Conservation (phyloP, 2,113 vertebrate genomes). For the Tricholaema leucomelas region DNA sequence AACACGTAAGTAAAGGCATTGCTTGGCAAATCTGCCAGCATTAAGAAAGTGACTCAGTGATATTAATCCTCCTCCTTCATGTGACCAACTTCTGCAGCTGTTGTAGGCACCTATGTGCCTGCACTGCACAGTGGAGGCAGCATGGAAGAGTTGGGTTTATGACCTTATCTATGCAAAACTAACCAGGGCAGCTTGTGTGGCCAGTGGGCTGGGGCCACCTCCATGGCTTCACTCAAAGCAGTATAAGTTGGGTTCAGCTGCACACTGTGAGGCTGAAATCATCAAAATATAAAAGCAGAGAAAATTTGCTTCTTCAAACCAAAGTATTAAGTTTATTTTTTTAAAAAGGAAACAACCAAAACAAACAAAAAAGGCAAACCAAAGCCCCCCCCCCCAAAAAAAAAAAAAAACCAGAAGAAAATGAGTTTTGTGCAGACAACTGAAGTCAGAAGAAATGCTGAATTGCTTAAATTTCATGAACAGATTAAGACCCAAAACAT, state of each 20-base stretch:
- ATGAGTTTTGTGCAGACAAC: not conserved
- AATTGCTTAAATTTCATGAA: not conserved
- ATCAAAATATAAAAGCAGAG: not conserved
- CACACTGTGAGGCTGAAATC: not conserved
- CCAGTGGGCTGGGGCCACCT: not conserved
- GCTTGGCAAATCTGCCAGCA: conserved; percentile 8
- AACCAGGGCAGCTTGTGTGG: not conserved
- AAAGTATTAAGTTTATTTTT: not conserved
- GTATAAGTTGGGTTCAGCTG: not conserved
- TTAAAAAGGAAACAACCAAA: too few species aligned
- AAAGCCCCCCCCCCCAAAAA: too few species aligned
- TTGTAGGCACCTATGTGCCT: not conserved
- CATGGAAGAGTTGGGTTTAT: fast-evolving
- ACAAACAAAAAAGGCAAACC: too few species aligned
- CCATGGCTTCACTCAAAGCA: not conserved
- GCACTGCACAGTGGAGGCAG: not conserved
- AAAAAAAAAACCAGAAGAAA: not conserved
- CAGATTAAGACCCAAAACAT: not conserved
- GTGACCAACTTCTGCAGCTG: not conserved
- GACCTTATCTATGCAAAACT: not conserved
- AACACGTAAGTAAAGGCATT: fast-evolving
- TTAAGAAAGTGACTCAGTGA: not conserved
- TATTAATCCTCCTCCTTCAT: not conserved
- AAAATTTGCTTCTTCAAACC: not conserved
- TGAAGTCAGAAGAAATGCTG: not conserved